Evolutionary conservation across 2,888 invertebrate species (phyloP), one percentile per base, ranked within the genome.

Genomic region (Conistra vaccinii): DNA sequence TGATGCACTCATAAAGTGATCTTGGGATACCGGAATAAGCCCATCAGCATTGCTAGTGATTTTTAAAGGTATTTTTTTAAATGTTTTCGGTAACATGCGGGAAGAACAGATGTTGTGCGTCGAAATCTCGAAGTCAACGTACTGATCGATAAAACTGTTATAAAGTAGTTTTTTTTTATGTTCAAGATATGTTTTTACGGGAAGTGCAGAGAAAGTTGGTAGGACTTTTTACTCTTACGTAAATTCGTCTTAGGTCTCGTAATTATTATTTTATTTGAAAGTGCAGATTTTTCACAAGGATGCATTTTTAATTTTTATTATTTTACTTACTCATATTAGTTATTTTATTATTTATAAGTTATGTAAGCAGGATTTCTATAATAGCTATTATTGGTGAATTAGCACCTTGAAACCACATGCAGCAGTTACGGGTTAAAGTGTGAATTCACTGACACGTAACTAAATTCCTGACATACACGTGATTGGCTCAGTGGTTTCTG

Each of bases 1-100:
- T 73, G 86, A 88, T 88, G 86, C 85, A 82, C 78, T 89, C 90
- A 90, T 91, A 91, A 91, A 90, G 86, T 87, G 76, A 75, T 86
- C 83, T 82, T 83, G 85, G 88, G 85, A 86, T 79, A 86, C 90
- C 91, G 90, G 91, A 91, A 88, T 85, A 89, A 84, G 85, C 83
- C 76, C 90, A 88, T 91, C 91, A 91, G 87, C 81, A 86, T 81
- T 83, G 83, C 80, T 83, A 77, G 88, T 85, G 88, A 90, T 90
- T 90, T 90, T 88, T 88, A 85, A 81, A 83, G 60, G 73, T 73
- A 73, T 76, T 83, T 87, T 85, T 79, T 76, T 7, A 60, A 72
- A 71, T 60, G 71, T 78, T 86, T 83, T 76, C 32, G 77, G 83
- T 60, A 87, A 75, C 87, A 88, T 86, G 74, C 88, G 88, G 68